Base-by-base conservation (phyloP, 2,113 vertebrate species). In the Tetrax tetrax region DNA sequence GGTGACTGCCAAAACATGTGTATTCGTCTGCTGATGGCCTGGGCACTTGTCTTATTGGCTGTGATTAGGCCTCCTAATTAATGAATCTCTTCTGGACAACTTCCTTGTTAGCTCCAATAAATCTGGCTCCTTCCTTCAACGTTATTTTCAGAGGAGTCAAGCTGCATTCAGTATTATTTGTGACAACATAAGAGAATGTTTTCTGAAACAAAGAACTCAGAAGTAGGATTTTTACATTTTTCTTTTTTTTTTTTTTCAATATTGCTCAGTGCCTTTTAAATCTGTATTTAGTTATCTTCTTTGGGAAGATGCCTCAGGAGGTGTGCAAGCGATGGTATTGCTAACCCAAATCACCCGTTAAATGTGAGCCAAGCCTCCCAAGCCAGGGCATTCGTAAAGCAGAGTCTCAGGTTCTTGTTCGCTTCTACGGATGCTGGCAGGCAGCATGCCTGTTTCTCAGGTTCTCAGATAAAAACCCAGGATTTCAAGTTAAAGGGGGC, bases 31-130 rank as follows among this genome's bases (percentile, higher is more conserved):
- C 47, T 72, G 70, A 96, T 80, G 83, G 74, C 63, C 78, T 47
- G 43, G 43, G 31, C 33, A 19, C 80, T 89, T 91, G 90, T 93
- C 94, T 93, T 94, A 91, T 11, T 89, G 89, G 81, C 64, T 95
- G 59, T 91, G 93, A 95, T 96, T 93, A 97, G 74, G 66, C 23
- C 50, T 85, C 41, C 66, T 94, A 94, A 94, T 95, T 93, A 96
- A 94, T 89, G 28, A 95, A 87, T 83, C 83, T 91, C 77, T 89
- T 93, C 63, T 95, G 91, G 94, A 95, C 77, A 95, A 92, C 92
- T 84, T 93, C 57, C 90, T 95, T 76, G 65, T 95, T 96, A 96
- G 87, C 51, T 59, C 70, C 1, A 0, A 94, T 90, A 91, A 85
- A 96, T 94, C 93, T 77, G 75, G n/a, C 82, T 95, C 56, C 38